Percentiles rank a stretch among this genome's conserved stretches.
Evolutionary conservation across 2,113 vertebrate species (phyloP).

Genomic region (Lophochroa leadbeateri): DNA sequence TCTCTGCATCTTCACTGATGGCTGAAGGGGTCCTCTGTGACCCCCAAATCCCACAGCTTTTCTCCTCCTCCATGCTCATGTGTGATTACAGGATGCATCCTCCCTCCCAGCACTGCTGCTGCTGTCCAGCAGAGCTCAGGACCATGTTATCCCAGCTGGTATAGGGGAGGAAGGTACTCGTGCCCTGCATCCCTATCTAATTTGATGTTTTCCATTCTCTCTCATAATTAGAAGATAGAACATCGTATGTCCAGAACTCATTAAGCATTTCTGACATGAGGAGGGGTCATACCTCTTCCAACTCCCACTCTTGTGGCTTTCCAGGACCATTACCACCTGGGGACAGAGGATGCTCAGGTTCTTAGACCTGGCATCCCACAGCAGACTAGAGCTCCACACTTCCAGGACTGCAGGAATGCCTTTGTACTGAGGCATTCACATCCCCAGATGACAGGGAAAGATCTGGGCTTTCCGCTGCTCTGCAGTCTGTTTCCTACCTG

Average conservation of each 20-base stretch:
- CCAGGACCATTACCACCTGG: not conserved
- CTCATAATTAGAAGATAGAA: not conserved
- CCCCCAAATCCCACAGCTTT: not conserved
- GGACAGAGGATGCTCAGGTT: not conserved
- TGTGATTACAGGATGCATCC: not conserved
- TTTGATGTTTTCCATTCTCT: not conserved
- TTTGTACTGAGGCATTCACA: not conserved
- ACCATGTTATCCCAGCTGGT: fast-evolving
- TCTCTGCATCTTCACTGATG: not conserved
- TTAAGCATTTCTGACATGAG: not conserved
- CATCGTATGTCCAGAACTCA: not conserved
- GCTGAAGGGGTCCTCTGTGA: not conserved
- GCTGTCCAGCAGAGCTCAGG: not conserved
- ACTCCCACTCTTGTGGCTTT: fast-evolving
- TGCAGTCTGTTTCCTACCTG: constrained; percentile 27
- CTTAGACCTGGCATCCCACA: not conserved
- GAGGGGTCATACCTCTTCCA: not conserved
- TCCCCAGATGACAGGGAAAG: not conserved
- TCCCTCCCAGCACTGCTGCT: not conserved
- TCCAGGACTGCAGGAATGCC: not conserved
- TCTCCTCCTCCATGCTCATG: not conserved
- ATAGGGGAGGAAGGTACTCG: not conserved
- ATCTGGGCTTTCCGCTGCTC: not conserved
- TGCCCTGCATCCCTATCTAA: not conserved
- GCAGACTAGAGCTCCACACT: not conserved